Evolutionary conservation across 92 coral and sea anemone species (phyloP), one percentile per base, ranked within the genome.

Genomic region (Pocillopora meandrina): DNA sequence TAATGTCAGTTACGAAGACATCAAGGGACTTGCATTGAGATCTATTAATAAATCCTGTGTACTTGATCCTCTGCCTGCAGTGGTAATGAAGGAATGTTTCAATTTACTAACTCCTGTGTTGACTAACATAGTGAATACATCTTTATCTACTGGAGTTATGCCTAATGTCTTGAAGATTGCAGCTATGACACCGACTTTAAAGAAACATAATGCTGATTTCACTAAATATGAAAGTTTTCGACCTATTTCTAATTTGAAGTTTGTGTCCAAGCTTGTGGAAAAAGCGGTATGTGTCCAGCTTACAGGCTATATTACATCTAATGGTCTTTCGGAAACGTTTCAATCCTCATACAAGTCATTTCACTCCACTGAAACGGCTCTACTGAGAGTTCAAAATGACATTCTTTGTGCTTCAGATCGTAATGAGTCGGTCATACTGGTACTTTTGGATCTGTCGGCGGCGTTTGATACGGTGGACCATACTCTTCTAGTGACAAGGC

Each of bases 111-210:
- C 64, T 12, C 64, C 64, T 60, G 64, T 60, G 64, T 60, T 60
- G 64, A 18, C 64, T 60, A 60, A 60, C 64, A 60, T 60, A 60
- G 64, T 60, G 64, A 60, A 60, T 60, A 60, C 64, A 60, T 60
- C 16, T 70, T 70, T 70, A 71, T 71, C 75, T 21, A 71, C 75
- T 71, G 75, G 75, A 71, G 75, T 71, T 71, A 71, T 71, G 75
- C 75, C 75, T 71, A 42, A 67, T 67, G 72, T 67, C 72, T 23
- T 42, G 49, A 42, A 42, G 49, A 42, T 42, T 42, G 49, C 75
- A 71, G 75, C 75, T 71, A 52, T 71, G 58, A 71, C 64, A 60
- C 64, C 64, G 64, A 60, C 64, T 60, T 60, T 60, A 60, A 60
- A 60, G 64, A 60, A 60, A 60, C 64, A 60, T 60, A 60, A 60